Conservation (phyloP, 2,888 invertebrate genomes). For the Thera britannica region DNA sequence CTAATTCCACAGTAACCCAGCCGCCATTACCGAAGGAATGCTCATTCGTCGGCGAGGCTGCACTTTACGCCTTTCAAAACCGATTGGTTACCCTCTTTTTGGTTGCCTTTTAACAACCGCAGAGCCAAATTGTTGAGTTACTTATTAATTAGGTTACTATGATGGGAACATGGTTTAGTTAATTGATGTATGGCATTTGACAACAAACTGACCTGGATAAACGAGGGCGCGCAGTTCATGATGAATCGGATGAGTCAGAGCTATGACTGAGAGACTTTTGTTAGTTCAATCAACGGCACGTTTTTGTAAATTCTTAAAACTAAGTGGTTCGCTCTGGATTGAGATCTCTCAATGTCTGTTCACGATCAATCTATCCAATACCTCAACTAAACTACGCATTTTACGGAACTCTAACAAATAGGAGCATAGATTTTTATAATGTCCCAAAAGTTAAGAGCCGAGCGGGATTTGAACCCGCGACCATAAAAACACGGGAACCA, state of each 20-base stretch:
- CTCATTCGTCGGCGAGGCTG: constrained; percentile 59
- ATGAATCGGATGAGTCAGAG: constrained; percentile 57
- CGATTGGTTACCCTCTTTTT: constrained; percentile 67
- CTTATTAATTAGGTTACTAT: constrained; percentile 58
- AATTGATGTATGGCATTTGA: constrained; percentile 54
- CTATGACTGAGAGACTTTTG: constrained; percentile 28
- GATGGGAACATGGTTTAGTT: constrained; percentile 42
- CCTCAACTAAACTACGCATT: too few species aligned
- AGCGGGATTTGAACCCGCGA: too few species aligned
- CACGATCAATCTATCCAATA: too few species aligned
- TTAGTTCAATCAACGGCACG: constrained; percentile 47
- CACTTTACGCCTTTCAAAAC: constrained; percentile 71
- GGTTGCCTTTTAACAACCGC: constrained; percentile 62
- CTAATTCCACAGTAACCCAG: constrained; percentile 47
- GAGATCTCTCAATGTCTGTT: too few species aligned
- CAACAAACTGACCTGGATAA: constrained; percentile 50
- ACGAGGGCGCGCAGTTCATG: constrained; percentile 45
- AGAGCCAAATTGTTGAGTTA: constrained; percentile 60
- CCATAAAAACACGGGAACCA: too few species aligned
- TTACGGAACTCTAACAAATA: too few species aligned
- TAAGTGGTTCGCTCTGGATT: neutral
- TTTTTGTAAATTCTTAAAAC: constrained; percentile 19
- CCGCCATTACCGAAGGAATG: constrained; percentile 65
- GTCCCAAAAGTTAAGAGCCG: too few species aligned
- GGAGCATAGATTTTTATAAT: too few species aligned